A percentile compares a stretch with the other conserved stretches of the same genome.
Evolutionary conservation across 2,888 invertebrate species (phyloP).

Genomic region (Troides aeacus): DNA sequence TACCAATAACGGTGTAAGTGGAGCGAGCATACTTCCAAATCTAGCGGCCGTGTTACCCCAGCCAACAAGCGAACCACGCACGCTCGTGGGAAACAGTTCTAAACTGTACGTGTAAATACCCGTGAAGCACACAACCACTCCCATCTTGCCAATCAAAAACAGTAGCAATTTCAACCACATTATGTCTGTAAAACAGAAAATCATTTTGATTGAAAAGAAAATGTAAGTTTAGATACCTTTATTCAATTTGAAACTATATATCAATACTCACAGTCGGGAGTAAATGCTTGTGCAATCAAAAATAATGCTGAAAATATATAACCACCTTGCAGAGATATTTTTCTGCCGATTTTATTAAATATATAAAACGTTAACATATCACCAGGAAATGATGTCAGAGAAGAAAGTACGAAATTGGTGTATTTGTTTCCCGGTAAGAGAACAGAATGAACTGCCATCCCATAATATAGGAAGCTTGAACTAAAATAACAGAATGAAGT

Average conservation of each 20-base stretch:
- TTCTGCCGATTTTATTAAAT: conserved; percentile 59
- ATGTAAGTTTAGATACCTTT: background rate
- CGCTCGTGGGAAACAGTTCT: conserved; percentile 65
- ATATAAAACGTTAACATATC: conserved; percentile 56
- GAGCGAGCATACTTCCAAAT: conserved; percentile 63
- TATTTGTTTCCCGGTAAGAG: conserved; percentile 65
- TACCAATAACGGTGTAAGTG: conserved; percentile 63
- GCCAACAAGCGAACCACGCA: conserved; percentile 61
- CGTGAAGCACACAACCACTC: conserved; percentile 62
- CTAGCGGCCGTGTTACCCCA: conserved; percentile 60
- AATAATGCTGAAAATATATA: conserved; percentile 53
- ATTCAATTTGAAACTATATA: background rate
- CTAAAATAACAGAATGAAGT: conserved; percentile 60
- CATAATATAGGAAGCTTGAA: conserved; percentile 64
- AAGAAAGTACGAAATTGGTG: conserved; percentile 57
- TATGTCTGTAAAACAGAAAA: conserved; percentile 47
- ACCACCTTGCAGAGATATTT: conserved; percentile 54
- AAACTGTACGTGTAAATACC: conserved; percentile 64
- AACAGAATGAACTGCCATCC: conserved; percentile 56
- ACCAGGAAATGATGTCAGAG: conserved; percentile 62
- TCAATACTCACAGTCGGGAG: conserved; percentile 57
- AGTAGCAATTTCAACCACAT: conserved; percentile 58
- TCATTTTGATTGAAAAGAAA: background rate
- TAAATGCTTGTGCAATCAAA: conserved; percentile 53
- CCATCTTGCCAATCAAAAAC: conserved; percentile 58